Conservation (phyloP, 2,888 invertebrate genomes). For the Drosophila testacea region DNA sequence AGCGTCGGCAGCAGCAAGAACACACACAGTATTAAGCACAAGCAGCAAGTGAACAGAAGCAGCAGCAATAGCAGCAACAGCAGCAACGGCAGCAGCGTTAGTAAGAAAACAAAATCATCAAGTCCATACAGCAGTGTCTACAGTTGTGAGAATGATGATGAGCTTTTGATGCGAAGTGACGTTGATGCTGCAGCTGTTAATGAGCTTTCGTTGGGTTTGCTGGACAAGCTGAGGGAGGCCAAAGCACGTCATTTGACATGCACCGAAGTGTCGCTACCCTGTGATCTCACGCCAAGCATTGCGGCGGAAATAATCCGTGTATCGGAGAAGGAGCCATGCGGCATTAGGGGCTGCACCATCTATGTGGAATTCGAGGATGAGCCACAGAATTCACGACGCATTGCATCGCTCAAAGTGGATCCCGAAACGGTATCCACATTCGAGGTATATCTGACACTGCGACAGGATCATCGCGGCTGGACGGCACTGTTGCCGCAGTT, state of each 20-base stretch:
- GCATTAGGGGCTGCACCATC: constrained; percentile 82
- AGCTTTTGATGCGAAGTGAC: constrained; percentile 35
- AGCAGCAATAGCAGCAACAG: constrained; percentile 47
- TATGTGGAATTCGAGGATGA: constrained; percentile 83
- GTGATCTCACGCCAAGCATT: constrained; percentile 83
- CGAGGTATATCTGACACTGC: constrained; percentile 81
- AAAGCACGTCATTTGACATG: constrained; percentile 82
- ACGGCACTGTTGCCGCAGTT: constrained; percentile 81
- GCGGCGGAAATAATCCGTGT: constrained; percentile 82
- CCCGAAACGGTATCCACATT: constrained; percentile 82
- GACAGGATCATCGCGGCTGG: constrained; percentile 83
- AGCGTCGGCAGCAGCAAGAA: constrained; percentile 18
- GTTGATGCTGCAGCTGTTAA: constrained; percentile 63
- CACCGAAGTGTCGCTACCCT: constrained; percentile 83
- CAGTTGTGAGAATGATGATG: constrained; percentile 44
- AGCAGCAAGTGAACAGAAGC: constrained; percentile 56
- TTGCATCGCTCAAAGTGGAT: constrained; percentile 80
- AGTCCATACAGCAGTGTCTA: constrained; percentile 43
- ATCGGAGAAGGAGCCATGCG: constrained; percentile 82
- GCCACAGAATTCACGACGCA: constrained; percentile 81
- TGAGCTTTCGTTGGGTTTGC: constrained; percentile 71
- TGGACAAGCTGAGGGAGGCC: constrained; percentile 81
- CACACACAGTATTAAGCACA: constrained; percentile 72
- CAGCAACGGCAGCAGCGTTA: constrained; percentile 35
- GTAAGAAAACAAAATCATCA: constrained; percentile 68